Evolutionary conservation across 2,113 vertebrate genomes (phyloP).

Genomic region (Phylloscopus whistleri): DNA sequence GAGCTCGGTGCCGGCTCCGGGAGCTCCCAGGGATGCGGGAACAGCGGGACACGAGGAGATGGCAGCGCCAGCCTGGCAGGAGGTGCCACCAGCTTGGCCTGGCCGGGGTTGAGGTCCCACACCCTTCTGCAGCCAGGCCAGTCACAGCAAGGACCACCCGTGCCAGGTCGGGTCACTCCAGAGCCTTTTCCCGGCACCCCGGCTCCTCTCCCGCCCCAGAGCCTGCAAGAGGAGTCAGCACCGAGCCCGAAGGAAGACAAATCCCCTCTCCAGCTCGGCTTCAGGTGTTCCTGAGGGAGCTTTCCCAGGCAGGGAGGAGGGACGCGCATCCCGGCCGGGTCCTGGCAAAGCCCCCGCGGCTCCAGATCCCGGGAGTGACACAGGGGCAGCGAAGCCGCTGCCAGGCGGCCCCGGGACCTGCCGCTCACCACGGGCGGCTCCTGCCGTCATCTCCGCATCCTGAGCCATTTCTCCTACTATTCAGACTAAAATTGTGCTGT

Average conservation of each 20-base stretch:
- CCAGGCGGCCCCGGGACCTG: neutral
- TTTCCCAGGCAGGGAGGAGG: neutral
- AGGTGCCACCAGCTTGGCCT: neutral
- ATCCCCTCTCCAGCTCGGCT: rapidly evolving
- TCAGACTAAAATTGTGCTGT: conserved; percentile 57
- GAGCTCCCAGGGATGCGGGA: rapidly evolving
- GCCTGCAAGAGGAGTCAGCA: neutral
- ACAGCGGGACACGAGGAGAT: neutral
- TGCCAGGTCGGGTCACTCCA: rapidly evolving
- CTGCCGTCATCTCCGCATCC: neutral
- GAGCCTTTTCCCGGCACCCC: neutral
- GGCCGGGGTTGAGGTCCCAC: rapidly evolving
- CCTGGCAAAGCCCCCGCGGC: rapidly evolving
- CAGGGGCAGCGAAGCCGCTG: neutral
- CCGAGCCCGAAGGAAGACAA: rapidly evolving
- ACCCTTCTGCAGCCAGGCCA: neutral
- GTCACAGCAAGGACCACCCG: rapidly evolving
- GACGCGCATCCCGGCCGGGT: neutral
- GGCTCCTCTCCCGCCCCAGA: neutral
- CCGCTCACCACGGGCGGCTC: neutral
- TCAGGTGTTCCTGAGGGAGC: neutral
- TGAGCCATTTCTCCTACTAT: conserved; percentile 46
- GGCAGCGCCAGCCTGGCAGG: rapidly evolving
- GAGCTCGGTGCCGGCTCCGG: neutral
- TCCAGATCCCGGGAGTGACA: neutral